phyloP scores from a whole-genome alignment of 2,797 vertebrate species.

The Cyprinella venusta region DNA sequence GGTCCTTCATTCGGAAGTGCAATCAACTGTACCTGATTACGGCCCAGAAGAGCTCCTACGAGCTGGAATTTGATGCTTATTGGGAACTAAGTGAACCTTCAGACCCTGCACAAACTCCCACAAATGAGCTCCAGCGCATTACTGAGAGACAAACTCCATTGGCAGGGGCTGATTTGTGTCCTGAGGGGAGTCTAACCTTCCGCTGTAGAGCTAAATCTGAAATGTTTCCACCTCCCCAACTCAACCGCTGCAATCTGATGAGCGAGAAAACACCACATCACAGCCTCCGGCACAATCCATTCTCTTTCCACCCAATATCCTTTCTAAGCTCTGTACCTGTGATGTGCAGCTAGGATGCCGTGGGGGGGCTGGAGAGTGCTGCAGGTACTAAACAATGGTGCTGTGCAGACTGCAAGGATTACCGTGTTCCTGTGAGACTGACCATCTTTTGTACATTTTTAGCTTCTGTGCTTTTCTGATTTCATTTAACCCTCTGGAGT shows the following conservation, averaged over 20 bases:
- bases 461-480: conserved; percentile 18
- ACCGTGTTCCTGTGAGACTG: background rate
- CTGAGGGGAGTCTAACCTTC: conserved; percentile 58
- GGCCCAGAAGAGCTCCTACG: conserved; percentile 34
- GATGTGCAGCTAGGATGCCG: conserved; percentile 54
- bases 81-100: conserved; percentile 41
- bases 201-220: conserved; percentile 60
- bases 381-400: conserved; percentile 36
- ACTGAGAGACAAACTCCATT: conserved; percentile 56
- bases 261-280: conserved; percentile 59
- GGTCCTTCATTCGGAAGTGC: conserved; percentile 33
- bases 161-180: conserved; percentile 59
- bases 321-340: conserved; percentile 60
- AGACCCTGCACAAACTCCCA: conserved; percentile 1
- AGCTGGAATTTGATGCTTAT: conserved; percentile 35
- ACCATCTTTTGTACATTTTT: conserved; percentile 3
- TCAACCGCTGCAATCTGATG: conserved; percentile 59
- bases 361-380: conserved; percentile 30
- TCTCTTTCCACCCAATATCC: conserved; percentile 50
- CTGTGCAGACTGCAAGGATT: conserved; percentile 34
- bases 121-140: conserved; percentile 43
- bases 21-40: conserved; percentile 51
- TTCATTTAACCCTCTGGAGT: background rate
- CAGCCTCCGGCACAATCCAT: conserved; percentile 49
- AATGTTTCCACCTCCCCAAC: conserved; percentile 48